Percentiles rank a stretch among this genome's conserved stretches.
phyloP scores from a whole-genome alignment of 2,888 invertebrate species.

The Thymelicus acteon region DNA sequence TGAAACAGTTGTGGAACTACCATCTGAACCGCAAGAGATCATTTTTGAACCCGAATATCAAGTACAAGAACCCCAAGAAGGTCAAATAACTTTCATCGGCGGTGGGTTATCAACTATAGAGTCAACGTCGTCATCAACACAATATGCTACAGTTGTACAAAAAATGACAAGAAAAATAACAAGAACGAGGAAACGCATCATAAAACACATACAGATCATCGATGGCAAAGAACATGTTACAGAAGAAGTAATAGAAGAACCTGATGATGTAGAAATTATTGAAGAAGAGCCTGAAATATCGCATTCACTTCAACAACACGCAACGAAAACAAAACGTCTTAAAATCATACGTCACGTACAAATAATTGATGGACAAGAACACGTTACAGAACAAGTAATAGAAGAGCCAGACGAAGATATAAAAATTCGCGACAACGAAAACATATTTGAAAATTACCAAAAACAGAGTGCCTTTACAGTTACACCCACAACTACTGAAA shows the following conservation, averaged over 20 bases:
- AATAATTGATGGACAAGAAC: conserved; percentile 91
- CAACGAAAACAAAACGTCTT: conserved; percentile 62
- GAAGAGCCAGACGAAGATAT: conserved; percentile 87
- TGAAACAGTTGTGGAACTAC: conserved; percentile 37
- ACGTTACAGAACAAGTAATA: conserved; percentile 90
- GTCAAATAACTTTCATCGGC: conserved; percentile 39
- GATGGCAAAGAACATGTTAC: conserved; percentile 91
- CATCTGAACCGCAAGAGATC: conserved; percentile 47
- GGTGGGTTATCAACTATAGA: conserved; percentile 48
- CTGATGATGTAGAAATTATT: conserved; percentile 53
- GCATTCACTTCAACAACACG: conserved; percentile 52
- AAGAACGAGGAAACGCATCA: conserved; percentile 67
- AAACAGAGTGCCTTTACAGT: not conserved
- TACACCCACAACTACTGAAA: not conserved
- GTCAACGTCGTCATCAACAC: conserved; percentile 54
- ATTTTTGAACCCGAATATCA: conserved; percentile 43
- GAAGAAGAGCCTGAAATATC: conserved; percentile 82
- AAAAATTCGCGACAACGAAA: conserved; percentile 16
- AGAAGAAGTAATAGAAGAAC: conserved; percentile 89
- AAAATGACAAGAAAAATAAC: conserved; percentile 91
- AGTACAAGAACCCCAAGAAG: conserved; percentile 60
- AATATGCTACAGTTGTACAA: conserved; percentile 88
- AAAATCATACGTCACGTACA: conserved; percentile 89
- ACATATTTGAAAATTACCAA: not conserved
- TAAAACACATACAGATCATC: conserved; percentile 87